Conservation (phyloP, 2,113 vertebrate genomes). For the Hydrolagus affinis region DNA sequence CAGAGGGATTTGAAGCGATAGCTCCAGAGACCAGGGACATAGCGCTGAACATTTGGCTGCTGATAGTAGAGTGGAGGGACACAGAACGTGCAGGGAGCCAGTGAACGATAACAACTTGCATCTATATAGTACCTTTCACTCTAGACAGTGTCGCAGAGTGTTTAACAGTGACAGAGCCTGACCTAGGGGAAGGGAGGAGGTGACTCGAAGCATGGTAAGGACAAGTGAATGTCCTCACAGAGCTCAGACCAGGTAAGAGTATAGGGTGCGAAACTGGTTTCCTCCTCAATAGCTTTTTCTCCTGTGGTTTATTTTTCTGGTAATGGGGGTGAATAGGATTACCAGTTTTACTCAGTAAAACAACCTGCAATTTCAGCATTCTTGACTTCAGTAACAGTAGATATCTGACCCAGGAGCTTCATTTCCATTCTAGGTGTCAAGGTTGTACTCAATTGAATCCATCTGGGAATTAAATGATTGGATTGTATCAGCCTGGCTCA, state of each 20-base stretch:
- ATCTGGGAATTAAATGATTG: no score
- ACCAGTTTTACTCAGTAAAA: not conserved
- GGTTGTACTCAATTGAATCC: no score
- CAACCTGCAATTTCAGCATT: not conserved
- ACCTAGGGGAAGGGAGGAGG: not conserved
- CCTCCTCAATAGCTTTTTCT: not conserved
- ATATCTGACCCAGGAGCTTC: not conserved
- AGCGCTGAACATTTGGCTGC: no score
- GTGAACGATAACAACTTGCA: not conserved
- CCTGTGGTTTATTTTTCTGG: not conserved
- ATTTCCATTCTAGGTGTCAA: not conserved
- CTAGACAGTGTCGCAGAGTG: no score
- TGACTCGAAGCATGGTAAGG: not conserved
- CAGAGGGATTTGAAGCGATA: no score
- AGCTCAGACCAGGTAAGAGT: not conserved
- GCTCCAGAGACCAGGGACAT: no score
- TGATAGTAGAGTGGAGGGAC: not conserved
- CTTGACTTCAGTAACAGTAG: not conserved
- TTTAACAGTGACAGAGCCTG: no score
- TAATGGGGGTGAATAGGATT: not conserved
- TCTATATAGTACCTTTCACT: not conserved
- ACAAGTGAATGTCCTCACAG: no score
- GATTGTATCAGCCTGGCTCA: no score
- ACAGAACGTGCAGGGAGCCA: not conserved
- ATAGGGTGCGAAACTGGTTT: not conserved